Percentiles rank a stretch among this genome's conserved stretches.
These are phyloP conservation scores for Penelope pileata DNA, from an alignment of 2,113 vertebrate genomes.

Conservation along the genomic window DNA sequence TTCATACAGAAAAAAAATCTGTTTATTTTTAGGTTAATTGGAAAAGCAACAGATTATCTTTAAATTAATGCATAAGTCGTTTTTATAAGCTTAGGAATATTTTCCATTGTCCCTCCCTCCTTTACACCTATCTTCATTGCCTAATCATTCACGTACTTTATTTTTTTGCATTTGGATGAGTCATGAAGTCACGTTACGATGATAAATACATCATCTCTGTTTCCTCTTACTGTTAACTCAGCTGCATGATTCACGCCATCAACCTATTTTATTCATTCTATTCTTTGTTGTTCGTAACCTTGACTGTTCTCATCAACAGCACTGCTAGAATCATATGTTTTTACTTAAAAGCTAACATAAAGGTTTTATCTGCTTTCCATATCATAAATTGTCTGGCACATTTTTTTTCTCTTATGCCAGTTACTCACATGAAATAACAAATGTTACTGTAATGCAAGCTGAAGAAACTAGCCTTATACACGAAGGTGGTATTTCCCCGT, in stretches of 20 bases:
- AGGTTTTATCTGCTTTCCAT: conserved; percentile 2
- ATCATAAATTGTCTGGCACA: not conserved
- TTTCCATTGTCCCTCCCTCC: conserved; percentile 37
- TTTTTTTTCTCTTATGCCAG: not conserved
- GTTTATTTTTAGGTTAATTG: conserved; percentile 56
- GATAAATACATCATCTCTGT: conserved; percentile 52
- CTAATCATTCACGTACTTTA: conserved; percentile 43
- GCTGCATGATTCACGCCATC: not conserved
- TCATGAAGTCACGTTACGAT: conserved; percentile 25
- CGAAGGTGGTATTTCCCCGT: not conserved
- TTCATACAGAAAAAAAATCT: not conserved
- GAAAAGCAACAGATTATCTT: conserved; percentile 31
- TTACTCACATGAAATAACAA: not conserved
- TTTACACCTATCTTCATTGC: conserved; percentile 27
- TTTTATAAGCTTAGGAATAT: conserved; percentile 23
- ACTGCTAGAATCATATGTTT: conserved; percentile 2
- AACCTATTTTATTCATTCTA: conserved; percentile 24
- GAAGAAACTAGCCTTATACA: not conserved
- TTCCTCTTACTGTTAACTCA: conserved; percentile 42
- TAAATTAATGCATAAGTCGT: conserved; percentile 50
- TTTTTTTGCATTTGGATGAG: not conserved
- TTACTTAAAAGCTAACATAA: conserved; percentile 17
- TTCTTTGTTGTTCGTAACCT: conserved; percentile 18
- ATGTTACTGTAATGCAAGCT: not conserved
- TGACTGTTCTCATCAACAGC: not conserved